phyloP scores from a whole-genome alignment of 2,888 invertebrate species.

The Euphydryas editha region DNA sequence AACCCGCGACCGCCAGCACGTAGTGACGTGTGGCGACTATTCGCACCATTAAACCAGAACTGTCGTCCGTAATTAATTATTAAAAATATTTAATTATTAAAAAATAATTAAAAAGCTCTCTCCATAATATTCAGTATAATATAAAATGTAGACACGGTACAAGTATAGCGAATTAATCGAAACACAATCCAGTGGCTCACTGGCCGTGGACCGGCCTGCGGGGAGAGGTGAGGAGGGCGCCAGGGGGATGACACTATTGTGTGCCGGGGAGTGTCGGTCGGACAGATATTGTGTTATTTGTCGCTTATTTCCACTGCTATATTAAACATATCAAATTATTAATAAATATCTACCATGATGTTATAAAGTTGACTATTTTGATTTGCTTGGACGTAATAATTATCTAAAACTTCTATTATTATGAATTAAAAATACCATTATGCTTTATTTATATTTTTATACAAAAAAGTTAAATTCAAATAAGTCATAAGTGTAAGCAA shows the following conservation, averaged over 20 bases:
- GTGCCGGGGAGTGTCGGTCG: neutral
- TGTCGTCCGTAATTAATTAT: neutral
- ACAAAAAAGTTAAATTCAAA: too few species aligned
- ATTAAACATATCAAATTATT: neutral
- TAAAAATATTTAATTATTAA: neutral
- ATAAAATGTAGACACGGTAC: constrained; percentile 60
- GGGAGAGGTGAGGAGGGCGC: neutral
- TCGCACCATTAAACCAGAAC: too few species aligned
- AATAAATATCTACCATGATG: too few species aligned
- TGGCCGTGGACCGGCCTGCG: constrained; percentile 33
- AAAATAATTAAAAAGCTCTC: constrained; percentile 21
- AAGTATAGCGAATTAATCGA: constrained; percentile 72
- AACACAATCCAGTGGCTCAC: constrained; percentile 50
- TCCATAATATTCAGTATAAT: constrained; percentile 51
- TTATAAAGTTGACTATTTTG: too few species aligned
- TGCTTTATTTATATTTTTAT: too few species aligned
- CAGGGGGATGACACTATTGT: neutral
- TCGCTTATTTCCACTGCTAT: neutral
- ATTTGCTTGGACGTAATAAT: too few species aligned
- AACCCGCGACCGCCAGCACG: too few species aligned
- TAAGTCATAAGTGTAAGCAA: too few species aligned
- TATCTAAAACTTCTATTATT: too few species aligned
- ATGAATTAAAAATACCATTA: too few species aligned
- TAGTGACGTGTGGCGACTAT: too few species aligned
- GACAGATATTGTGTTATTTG: neutral